A percentile compares a stretch with the other conserved stretches of the same genome.
phyloP scores from a whole-genome alignment of 2,797 vertebrate species.

The Odontamblyopus rebecca region DNA sequence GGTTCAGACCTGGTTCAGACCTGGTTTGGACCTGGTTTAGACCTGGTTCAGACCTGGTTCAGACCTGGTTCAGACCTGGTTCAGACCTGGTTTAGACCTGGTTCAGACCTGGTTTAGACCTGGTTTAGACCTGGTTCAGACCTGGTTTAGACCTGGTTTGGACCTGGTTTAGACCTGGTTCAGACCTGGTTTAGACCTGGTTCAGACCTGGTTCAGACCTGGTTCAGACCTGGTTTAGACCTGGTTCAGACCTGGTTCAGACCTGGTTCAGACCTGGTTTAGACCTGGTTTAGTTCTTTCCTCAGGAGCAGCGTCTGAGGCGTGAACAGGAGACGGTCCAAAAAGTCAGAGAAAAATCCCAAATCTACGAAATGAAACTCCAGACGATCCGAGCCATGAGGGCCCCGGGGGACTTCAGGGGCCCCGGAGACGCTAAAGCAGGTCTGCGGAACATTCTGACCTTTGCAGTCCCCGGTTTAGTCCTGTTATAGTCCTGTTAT shows the following conservation, averaged over 20 bases:
- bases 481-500: not conserved
- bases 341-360: constrained; percentile 85
- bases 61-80: not conserved
- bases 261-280: not conserved
- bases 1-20: not conserved
- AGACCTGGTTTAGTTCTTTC: not conserved
- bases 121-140: not conserved
- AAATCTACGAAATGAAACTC: constrained; percentile 92
- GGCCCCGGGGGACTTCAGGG: constrained; percentile 92
- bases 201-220: not conserved
- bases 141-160: not conserved
- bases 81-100: not conserved
- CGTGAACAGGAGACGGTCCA: constrained; percentile 84
- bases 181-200: not conserved
- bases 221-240: not conserved
- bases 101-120: not conserved
- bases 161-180: not conserved
- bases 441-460: constrained; percentile 52
- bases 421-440: constrained; percentile 86
- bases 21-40: not conserved
- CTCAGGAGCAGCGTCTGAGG: constrained; percentile 69
- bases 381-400: constrained; percentile 87
- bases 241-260: not conserved
- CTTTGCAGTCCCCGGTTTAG: too few species aligned
- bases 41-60: not conserved